These are phyloP conservation scores for Hoplodrina blanda DNA, from an alignment of 2,888 invertebrate species.

Conservation along the genomic window DNA sequence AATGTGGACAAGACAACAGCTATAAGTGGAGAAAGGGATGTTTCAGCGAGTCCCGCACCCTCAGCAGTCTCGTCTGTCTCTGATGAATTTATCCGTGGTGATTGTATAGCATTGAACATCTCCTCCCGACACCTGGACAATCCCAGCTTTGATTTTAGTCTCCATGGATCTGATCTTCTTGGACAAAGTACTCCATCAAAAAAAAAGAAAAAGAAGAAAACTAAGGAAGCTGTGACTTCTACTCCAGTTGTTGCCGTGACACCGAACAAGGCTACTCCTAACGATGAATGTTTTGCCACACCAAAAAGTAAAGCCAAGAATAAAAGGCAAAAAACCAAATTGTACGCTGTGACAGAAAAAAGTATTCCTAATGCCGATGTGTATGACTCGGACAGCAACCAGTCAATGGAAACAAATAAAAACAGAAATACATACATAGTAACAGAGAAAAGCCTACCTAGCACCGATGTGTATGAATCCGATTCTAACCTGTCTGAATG, in stretches of 20 bases:
- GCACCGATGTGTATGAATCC: constrained; percentile 90
- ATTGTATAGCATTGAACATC: constrained; percentile 88
- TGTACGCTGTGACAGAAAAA: constrained; percentile 80
- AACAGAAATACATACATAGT: constrained; percentile 76
- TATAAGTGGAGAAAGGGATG: constrained; percentile 70
- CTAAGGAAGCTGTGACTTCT: constrained; percentile 78
- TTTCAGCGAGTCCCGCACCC: constrained; percentile 85
- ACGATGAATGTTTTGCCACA: constrained; percentile 85
- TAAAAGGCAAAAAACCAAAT: constrained; percentile 82
- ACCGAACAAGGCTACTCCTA: constrained; percentile 60
- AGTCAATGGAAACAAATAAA: constrained; percentile 77
- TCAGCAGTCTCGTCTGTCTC: constrained; percentile 88
- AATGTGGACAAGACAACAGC: constrained; percentile 60
- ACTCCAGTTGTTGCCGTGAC: constrained; percentile 70
- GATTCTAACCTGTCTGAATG: constrained; percentile 86
- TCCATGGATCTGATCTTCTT: constrained; percentile 86
- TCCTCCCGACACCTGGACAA: constrained; percentile 81
- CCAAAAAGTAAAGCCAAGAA: constrained; percentile 87
- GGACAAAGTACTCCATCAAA: constrained; percentile 79
- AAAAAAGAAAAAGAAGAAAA: constrained; percentile 85
- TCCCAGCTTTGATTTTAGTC: constrained; percentile 87
- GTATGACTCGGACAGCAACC: constrained; percentile 91
- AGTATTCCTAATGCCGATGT: constrained; percentile 86
- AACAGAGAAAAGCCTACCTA: constrained; percentile 82
- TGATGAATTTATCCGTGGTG: constrained; percentile 87